Conservation (phyloP, 2,113 vertebrate species). For the Austrofundulus limnaeus region DNA sequence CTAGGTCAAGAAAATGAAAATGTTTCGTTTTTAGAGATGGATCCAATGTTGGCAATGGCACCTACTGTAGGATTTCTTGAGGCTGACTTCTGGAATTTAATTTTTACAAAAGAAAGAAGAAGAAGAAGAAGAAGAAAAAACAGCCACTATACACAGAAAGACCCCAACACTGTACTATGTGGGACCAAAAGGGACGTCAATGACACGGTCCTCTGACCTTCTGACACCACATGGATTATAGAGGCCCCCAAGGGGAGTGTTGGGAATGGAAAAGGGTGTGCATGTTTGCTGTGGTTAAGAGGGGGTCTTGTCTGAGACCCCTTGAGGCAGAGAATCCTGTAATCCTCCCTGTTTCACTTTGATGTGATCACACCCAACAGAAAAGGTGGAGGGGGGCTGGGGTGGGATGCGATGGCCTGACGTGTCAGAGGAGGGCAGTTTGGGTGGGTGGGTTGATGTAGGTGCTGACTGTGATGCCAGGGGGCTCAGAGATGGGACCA, state of each 20-base stretch:
- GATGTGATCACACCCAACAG: slow-evolving; percentile 66
- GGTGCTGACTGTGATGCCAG: slow-evolving; percentile 37
- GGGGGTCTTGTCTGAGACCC: slow-evolving; percentile 42
- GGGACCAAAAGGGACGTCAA: slow-evolving; percentile 34
- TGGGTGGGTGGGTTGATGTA: slow-evolving; percentile 13
- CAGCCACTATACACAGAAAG: too few relatives aligned
- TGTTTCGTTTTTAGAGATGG: too few relatives aligned
- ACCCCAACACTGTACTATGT: slow-evolving; percentile 30
- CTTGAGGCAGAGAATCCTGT: slow-evolving; percentile 53
- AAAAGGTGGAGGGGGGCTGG: slow-evolving; percentile 31
- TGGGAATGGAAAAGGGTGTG: slow-evolving; percentile 16
- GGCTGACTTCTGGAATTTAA: too few relatives aligned
- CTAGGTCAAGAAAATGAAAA: too few relatives aligned
- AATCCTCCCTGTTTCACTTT: slow-evolving; percentile 68
- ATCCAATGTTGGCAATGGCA: too few relatives aligned
- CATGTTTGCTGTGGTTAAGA: slow-evolving; percentile 25
- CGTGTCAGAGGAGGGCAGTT: slow-evolving; percentile 24
- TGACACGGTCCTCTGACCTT: slow-evolving; percentile 54
- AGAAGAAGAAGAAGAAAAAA: too few relatives aligned
- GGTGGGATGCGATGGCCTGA: slow-evolving; percentile 6
- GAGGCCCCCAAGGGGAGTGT: slow-evolving; percentile 45
- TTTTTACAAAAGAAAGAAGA: too few relatives aligned
- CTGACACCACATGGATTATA: slow-evolving; percentile 62
- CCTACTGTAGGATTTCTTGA: too few relatives aligned
- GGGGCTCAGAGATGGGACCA: slow-evolving; percentile 45